phyloP scores from a whole-genome alignment of 2,113 vertebrate species.

The Actenoides hombroni region DNA sequence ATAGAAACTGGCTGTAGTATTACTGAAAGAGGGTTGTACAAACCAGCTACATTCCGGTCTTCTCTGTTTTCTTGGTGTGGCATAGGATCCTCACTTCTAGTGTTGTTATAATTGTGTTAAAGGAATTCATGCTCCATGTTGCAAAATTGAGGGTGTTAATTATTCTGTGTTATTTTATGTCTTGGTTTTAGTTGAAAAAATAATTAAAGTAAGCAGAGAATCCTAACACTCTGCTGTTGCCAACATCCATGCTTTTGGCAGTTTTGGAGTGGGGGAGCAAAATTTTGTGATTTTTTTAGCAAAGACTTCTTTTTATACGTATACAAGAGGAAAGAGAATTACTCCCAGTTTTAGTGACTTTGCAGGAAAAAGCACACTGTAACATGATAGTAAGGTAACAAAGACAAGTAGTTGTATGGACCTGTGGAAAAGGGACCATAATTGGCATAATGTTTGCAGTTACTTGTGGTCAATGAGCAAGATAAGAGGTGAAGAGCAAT shows the following conservation, averaged over 20 bases:
- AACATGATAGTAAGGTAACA: not conserved
- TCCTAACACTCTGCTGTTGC: not conserved
- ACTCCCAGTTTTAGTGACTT: not conserved
- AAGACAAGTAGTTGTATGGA: not conserved
- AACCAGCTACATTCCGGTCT: accelerated
- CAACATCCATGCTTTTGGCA: not conserved
- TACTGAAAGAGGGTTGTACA: not conserved
- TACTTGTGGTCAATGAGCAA: not conserved
- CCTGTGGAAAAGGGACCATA: not conserved
- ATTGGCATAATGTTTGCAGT: not conserved
- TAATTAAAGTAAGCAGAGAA: not conserved
- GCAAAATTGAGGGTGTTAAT: not conserved
- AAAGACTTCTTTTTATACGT: not conserved
- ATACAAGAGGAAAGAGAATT: not conserved
- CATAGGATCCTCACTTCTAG: not conserved
- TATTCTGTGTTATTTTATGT: not conserved
- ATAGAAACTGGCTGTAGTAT: not conserved
- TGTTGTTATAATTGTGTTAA: not conserved
- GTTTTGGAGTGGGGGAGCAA: not conserved
- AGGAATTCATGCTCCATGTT: not conserved
- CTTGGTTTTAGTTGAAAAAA: not conserved
- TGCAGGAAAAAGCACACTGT: not conserved
- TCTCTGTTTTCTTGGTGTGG: not conserved
- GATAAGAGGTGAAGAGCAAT: not conserved
- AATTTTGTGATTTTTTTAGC: not conserved